These are phyloP conservation scores for Bombus consobrinus DNA, from an alignment of 1,140 invertebrate genomes.

Conservation along the genomic window DNA sequence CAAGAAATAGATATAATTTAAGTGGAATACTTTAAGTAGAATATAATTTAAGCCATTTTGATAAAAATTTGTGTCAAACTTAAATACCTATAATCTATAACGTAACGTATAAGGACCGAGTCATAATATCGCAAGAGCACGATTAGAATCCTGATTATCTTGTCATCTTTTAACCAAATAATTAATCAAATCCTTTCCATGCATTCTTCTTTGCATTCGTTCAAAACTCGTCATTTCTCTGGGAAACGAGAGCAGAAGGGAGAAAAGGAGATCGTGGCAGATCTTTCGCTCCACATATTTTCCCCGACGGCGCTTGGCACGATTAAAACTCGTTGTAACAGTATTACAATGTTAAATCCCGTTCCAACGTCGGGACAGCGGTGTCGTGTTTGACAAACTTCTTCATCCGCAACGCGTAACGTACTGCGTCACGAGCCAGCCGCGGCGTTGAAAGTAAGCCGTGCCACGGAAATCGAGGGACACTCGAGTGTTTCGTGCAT, in stretches of 20 bases:
- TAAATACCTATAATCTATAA: background rate
- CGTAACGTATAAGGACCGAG: background rate
- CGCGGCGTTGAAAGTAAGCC: background rate
- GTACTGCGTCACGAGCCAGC: background rate
- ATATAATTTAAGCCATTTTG: background rate
- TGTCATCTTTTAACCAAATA: background rate
- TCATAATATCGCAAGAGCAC: too few species aligned
- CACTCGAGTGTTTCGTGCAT: slow-evolving; percentile 43
- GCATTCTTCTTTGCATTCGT: background rate
- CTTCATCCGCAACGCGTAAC: slow-evolving; percentile 24
- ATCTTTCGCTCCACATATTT: background rate
- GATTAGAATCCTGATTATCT: background rate
- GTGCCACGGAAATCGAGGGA: slow-evolving; percentile 11
- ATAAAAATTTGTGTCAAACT: background rate
- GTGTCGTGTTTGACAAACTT: slow-evolving; percentile 29
- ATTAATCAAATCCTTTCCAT: background rate
- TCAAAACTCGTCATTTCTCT: background rate
- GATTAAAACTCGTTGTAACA: slow-evolving; percentile 22
- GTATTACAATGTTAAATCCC: background rate
- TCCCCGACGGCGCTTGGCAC: background rate
- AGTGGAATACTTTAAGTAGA: too few species aligned
- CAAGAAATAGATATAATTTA: too few species aligned
- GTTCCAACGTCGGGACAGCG: background rate
- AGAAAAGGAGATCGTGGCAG: background rate
- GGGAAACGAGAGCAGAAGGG: background rate